A percentile compares a stretch with the other conserved stretches of the same genome.
Conservation (phyloP, 1,140 invertebrate genomes). For the Nymphalis io region DNA sequence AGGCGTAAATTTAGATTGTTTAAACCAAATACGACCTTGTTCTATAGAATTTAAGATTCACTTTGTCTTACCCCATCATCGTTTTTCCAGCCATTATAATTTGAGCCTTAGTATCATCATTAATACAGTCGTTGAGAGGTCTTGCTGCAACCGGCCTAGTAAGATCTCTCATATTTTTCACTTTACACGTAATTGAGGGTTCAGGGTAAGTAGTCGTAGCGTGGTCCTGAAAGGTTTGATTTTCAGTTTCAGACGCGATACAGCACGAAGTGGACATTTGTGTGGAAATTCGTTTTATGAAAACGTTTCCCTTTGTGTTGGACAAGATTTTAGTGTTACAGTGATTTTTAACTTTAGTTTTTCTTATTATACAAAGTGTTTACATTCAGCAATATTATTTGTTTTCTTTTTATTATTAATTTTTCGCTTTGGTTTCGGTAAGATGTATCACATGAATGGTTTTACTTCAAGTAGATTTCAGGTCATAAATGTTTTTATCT, state of each 20-base stretch:
- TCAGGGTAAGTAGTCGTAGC: background rate
- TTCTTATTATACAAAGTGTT: background rate
- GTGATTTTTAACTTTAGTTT: background rate
- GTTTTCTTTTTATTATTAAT: no score
- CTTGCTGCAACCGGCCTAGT: background rate
- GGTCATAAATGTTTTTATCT: no score
- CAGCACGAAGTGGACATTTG: conserved; percentile 6
- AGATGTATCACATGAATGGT: no score
- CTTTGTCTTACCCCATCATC: background rate
- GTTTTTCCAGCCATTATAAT: conserved; percentile 1
- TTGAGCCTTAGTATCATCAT: conserved; percentile 1
- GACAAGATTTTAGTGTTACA: background rate
- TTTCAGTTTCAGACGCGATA: conserved; percentile 28
- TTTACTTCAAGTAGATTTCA: no score
- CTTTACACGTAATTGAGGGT: background rate
- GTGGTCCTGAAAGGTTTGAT: conserved; percentile 9
- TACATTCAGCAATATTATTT: background rate
- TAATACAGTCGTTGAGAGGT: conserved; percentile 5
- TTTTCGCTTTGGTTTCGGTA: no score
- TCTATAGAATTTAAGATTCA: background rate
- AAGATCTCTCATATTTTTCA: background rate
- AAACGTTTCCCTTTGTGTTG: background rate
- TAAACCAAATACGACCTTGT: background rate
- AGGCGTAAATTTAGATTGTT: background rate
- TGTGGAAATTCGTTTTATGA: background rate